These are phyloP conservation scores for Eristalis tenax DNA, from an alignment of 2,888 invertebrate genomes.

Conservation along the genomic window DNA sequence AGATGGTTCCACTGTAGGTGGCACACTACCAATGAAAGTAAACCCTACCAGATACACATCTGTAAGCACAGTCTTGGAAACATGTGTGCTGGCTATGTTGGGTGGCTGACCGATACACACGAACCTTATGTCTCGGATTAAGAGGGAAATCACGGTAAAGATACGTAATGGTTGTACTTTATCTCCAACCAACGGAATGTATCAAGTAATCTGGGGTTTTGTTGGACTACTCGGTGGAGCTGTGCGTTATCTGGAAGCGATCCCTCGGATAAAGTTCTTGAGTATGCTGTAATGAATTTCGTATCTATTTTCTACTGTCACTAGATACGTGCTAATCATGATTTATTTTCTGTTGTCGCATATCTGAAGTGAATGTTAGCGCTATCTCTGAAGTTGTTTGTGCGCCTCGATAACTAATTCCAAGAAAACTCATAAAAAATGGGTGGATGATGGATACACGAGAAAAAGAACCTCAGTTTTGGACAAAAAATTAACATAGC, in stretches of 20 bases:
- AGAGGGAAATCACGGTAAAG: background rate
- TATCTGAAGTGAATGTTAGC: background rate
- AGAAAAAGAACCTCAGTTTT: background rate
- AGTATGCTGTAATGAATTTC: background rate
- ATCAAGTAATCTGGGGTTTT: background rate
- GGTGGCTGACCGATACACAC: constrained; percentile 14
- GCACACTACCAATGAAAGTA: constrained; percentile 2
- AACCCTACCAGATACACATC: background rate
- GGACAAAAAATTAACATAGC: background rate
- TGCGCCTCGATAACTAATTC: background rate
- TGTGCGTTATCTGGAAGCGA: background rate
- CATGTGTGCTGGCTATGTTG: background rate
- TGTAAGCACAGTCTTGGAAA: background rate
- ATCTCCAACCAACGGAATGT: background rate
- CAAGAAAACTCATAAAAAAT: background rate
- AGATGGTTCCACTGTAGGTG: background rate
- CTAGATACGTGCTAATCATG: background rate
- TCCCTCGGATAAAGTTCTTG: background rate
- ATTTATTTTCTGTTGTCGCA: background rate
- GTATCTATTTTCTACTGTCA: background rate
- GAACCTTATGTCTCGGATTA: background rate
- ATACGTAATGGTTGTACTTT: background rate
- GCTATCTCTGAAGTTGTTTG: background rate
- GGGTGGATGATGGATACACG: background rate
- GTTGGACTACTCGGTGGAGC: background rate